Base-by-base conservation (phyloP, 2,113 vertebrate species). In the Oryzias javanicus region DNA sequence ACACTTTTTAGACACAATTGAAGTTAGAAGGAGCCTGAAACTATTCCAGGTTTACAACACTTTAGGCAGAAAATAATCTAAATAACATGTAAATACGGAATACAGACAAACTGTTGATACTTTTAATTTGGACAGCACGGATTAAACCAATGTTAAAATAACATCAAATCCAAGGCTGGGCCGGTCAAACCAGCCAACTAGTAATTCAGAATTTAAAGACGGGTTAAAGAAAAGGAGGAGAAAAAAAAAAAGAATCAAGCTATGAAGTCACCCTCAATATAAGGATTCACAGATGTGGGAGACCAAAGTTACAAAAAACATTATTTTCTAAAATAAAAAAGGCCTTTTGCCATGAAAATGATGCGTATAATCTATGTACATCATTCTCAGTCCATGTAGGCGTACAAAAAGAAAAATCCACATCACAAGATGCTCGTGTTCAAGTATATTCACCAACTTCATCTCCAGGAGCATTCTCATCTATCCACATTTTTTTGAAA, bases 101-200 rank as follows among this genome's bases (percentile, higher is more conserved):
- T 55, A 41, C 10, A 44, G 35, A 55, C 2, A 59, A 86, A 84
- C 66, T 74, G 80, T 88, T 90, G 69, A 84, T 77, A 74, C 66
- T 86, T 92, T 92, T 91, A 92, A 89, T 92, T 82, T 89, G 82
- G 88, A 90, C 89, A 82, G 88, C 88, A 85, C 90, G 84, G 89
- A 79, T 89, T 89, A 90, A 91, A 90, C 79, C 81, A 89, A 89
- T 89, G 88, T 90, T 90, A 91, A 89, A 89, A 87, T 81, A 76
- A 91, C 87, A 88, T 87, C 72, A 84, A 81, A 86, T 83, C 81
- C 68, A 79, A 87, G 80, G 88, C 78, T 74, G 74, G 78, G 83
- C 84, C 78, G 81, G 42, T 74, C 49, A 74, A 67, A 77, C 67
- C 79, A 85, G 74, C 86, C 88, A 79, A 87, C 81, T 87, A 88